A percentile compares a stretch with the other conserved stretches of the same genome.
Conservation (phyloP, 2,888 invertebrate genomes). For the Rhopalosiphum nymphaeae region DNA sequence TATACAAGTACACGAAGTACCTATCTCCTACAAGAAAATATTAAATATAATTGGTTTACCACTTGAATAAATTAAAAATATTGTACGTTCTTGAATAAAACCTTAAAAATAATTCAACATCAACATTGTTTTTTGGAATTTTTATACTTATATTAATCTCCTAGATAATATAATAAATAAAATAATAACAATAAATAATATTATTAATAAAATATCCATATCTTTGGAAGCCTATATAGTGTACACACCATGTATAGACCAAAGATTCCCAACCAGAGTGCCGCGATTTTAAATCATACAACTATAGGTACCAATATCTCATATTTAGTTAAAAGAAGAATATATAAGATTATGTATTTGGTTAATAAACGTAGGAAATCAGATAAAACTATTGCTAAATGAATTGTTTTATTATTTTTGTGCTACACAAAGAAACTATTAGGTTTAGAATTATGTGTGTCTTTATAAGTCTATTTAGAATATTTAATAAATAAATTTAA, state of each 20-base stretch:
- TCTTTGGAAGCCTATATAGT: background rate
- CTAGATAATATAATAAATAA: background rate
- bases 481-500: background rate
- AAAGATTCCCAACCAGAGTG: too few relatives aligned
- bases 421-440: background rate
- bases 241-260: too few relatives aligned
- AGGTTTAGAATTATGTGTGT: background rate
- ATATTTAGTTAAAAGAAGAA: background rate
- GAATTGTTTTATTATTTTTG: background rate
- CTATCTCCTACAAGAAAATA: background rate
- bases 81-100: background rate
- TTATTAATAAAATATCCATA: background rate
- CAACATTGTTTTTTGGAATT: background rate
- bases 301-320: background rate
- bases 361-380: background rate
- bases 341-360: background rate
- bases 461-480: background rate
- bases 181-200: background rate
- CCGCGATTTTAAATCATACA: background rate
- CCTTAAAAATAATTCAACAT: background rate
- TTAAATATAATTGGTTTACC: background rate
- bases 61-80: background rate
- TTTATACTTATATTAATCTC: background rate
- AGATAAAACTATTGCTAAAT: background rate
- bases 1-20: background rate